These are phyloP conservation scores for Piscicola geometra DNA, from an alignment of 2,888 invertebrate genomes.

Conservation along the genomic window DNA sequence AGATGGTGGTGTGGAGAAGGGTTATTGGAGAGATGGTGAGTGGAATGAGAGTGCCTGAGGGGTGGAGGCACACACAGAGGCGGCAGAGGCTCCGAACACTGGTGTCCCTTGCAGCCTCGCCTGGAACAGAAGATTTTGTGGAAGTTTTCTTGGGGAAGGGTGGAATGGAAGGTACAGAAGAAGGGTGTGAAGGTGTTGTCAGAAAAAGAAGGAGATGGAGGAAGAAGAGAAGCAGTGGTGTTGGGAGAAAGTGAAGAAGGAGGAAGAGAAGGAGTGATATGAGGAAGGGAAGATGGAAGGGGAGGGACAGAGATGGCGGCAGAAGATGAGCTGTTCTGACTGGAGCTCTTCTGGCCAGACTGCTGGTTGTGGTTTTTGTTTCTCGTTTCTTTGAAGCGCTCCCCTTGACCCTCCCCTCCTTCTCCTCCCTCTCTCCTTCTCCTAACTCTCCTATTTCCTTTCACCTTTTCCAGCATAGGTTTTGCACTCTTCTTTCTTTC, in stretches of 20 bases:
- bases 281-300: no score
- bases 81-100: no score
- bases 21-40: no score
- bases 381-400: neutral
- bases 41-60: no score
- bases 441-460: no score
- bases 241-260: no score
- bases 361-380: neutral
- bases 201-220: neutral
- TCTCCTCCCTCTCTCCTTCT: neutral
- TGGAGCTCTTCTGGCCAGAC: neutral
- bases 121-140: neutral
- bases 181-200: neutral
- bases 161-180: neutral
- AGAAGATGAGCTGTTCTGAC: neutral
- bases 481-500: no score
- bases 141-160: neutral
- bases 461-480: no score
- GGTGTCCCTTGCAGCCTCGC: neutral
- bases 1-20: no score
- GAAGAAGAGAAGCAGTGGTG: conserved; percentile 2
- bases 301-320: no score
- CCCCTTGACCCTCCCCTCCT: neutral
- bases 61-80: neutral
- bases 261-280: no score